Evolutionary conservation across 2,797 vertebrate species (phyloP), one percentile per base, ranked within the genome.

Genomic region (Gymnothorax reevesii): DNA sequence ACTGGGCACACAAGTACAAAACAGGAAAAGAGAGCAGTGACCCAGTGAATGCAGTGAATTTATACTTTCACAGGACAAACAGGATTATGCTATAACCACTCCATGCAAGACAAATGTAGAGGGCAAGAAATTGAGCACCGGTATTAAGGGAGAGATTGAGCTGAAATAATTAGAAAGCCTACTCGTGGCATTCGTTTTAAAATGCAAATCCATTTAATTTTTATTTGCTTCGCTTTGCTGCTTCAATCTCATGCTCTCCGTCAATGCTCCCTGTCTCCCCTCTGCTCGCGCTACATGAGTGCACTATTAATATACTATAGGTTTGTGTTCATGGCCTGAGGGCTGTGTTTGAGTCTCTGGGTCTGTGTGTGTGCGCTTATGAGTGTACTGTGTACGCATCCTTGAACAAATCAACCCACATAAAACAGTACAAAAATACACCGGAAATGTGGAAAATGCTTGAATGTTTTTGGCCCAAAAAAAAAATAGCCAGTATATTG

Each of bases 171-270:
- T 96, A 96, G 94, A 95, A 94, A 91, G 94, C 92, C 93, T 94
- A 94, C 93, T 95, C 90, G 92, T 93, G 93, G 94, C 92, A 88
- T 94, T 96, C 93, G 95, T 94, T 95, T 95, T 95, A 96, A 96
- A 96, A 96, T 96, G 95, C 94, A 96, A 96, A 96, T 96, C 92
- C 93, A 91, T 94, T 95, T 96, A 94, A 95, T 95, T 95, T 96
- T 92, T 92, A 94, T 96, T 95, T 95, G 95, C 96, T 96, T 96
- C 95, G 93, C 93, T 93, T 90, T 88, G 93, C 90, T 94, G 94
- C 92, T 87, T 89, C 52, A 80, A 73, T 86, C 83, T 86, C 60
- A 64, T 84, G 42, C 88, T 84, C 86, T 83, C 42, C 22, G 82
- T 62, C 12, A 55, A 64, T 27, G 60, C 66, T 82, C 54, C 57